Base-by-base conservation (phyloP, 2,797 vertebrate genomes). In the Typhlichthys eigenmanni region DNA sequence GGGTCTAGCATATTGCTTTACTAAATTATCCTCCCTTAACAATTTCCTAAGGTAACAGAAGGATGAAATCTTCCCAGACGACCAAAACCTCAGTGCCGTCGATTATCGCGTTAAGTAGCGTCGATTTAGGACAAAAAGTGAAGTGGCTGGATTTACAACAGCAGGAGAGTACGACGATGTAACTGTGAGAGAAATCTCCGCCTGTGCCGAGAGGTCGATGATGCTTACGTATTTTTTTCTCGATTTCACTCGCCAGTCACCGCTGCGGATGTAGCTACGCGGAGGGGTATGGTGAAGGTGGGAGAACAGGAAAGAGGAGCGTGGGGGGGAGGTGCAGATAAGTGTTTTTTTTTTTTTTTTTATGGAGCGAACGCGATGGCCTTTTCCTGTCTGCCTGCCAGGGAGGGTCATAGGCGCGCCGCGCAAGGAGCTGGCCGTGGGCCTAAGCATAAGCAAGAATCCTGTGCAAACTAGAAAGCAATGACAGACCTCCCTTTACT, bases 1-100 rank as follows among this genome's bases (percentile, higher is more conserved):
- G 96, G 96, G 86, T 98, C 96, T 90, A 98, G 90, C 96, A 98
- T 98, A 81, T 92, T 87, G 68, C 64, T 60, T 64, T 51, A 62
- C 14, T 47, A 58, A 63, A 64, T 16, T 73, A 68, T 55, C 71
- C 75, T 71, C 71, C 64, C 76, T 68, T 66, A 48, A 60, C 62
- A 65, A 51, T 69, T 55, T 32, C 50, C 60, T 14, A 13, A 11
- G n/a, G 13, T 66, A 58, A 67, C 61, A 57, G 61, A 47, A 58
- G 38, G 6, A 38, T 38, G 9, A 38, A 38, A 38, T 38, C 38
- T 38, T 38, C 38, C 38, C 47, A 48, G 47, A 4, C 47, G n/a
- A 14, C 47, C n/a, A 13, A 48, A 48, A 14, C 13, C 47, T n/a
- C 47, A 11, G 12, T 4, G 12, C 47, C 47, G 47, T 13, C 12